Percentiles rank a stretch among this genome's conserved stretches.
phyloP scores from a whole-genome alignment of 1,140 invertebrate genomes.

The Tetramorium parvispinum region DNA sequence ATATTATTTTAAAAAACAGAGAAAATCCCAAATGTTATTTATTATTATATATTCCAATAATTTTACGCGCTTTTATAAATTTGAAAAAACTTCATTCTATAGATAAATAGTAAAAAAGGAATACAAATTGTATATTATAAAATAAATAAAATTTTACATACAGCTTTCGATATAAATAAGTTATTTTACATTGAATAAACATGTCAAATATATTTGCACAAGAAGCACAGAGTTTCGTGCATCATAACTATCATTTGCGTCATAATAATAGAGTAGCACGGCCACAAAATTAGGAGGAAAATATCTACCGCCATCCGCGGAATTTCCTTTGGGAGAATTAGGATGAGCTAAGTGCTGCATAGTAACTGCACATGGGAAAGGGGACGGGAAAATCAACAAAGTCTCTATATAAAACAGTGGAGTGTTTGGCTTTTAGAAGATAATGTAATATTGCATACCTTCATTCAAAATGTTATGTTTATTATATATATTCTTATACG shows the following conservation, averaged over 20 bases:
- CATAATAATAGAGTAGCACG: slow-evolving; percentile 7
- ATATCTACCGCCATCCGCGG: slow-evolving; percentile 56
- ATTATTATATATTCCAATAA: slow-evolving; percentile 1
- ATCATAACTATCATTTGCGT: slow-evolving; percentile 20
- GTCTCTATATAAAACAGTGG: slow-evolving; percentile 43
- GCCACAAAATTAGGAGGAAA: slow-evolving; percentile 69
- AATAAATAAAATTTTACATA: background rate
- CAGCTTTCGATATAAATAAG: background rate
- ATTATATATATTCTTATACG: background rate
- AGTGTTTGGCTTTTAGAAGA: slow-evolving; percentile 32
- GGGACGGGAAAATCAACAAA: slow-evolving; percentile 19
- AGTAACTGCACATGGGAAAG: slow-evolving; percentile 8
- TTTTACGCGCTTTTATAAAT: background rate
- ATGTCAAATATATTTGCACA: background rate
- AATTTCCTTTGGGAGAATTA: slow-evolving; percentile 69
- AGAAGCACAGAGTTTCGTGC: background rate
- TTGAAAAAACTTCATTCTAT: background rate
- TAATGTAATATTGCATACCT: slow-evolving; percentile 26
- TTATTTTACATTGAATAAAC: slow-evolving; percentile 21
- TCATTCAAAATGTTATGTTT: slow-evolving; percentile 24
- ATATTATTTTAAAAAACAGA: background rate
- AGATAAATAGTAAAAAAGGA: background rate
- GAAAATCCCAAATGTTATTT: background rate
- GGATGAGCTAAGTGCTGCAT: slow-evolving; percentile 39
- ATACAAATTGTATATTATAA: slow-evolving; percentile 14